These are phyloP conservation scores for Actinia tenebrosa DNA, from an alignment of 64 coral and sea anemone genomes.

Conservation along the genomic window DNA sequence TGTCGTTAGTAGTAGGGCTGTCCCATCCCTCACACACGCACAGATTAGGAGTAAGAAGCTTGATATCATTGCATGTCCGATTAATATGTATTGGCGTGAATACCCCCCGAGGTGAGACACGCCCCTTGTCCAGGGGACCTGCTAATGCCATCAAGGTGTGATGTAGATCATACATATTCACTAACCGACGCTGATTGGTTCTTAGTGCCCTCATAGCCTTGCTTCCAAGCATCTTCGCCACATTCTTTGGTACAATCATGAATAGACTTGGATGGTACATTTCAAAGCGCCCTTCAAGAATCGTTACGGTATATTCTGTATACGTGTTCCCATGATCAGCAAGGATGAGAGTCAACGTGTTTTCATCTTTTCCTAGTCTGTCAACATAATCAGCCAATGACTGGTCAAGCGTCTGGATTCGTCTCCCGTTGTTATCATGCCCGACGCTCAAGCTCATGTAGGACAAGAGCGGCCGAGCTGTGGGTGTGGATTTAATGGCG, in stretches of 20 bases:
- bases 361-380: slow-evolving; percentile 20
- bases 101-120: slow-evolving; percentile 3
- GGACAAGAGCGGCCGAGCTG: slow-evolving; percentile 36
- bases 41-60: slow-evolving; percentile 30
- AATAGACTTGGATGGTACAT: slow-evolving; percentile 63
- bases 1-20: slow-evolving; percentile 47
- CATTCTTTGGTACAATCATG: slow-evolving; percentile 41
- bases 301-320: slow-evolving; percentile 19
- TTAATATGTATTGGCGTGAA: slow-evolving; percentile 30
- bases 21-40: slow-evolving; percentile 73
- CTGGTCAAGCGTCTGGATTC: slow-evolving; percentile 56
- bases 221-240: slow-evolving; percentile 38
- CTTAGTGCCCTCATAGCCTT: slow-evolving; percentile 25
- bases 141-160: slow-evolving; percentile 45
- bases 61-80: slow-evolving; percentile 49
- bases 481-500: slow-evolving; percentile 11
- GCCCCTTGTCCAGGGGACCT: background rate
- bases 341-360: slow-evolving; percentile 61
- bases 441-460: slow-evolving; percentile 42
- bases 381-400: slow-evolving; percentile 28
- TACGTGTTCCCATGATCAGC: slow-evolving; percentile 79
- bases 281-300: slow-evolving; percentile 53
- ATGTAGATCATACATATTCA: slow-evolving; percentile 47
- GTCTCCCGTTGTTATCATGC: slow-evolving; percentile 39
- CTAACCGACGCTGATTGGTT: slow-evolving; percentile 51